Conservation (phyloP, 2,113 vertebrate genomes). For the Naja naja region DNA sequence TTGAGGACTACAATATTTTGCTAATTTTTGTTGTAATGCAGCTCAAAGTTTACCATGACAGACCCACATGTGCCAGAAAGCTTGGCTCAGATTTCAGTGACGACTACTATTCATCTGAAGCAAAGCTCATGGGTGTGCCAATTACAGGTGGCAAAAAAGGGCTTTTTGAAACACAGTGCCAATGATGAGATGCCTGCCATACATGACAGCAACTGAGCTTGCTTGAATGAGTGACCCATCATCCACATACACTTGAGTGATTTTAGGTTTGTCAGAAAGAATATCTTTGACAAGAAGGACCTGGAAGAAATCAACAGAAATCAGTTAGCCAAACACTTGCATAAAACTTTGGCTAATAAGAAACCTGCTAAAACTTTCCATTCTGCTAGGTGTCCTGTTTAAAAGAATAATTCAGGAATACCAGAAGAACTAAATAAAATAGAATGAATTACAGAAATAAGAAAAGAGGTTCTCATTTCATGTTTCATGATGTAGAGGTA, state of each 20-base stretch:
- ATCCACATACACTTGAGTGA: conserved; percentile 83
- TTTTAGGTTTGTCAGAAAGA: conserved; percentile 77
- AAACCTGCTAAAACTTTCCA: neutral
- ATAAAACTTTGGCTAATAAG: neutral
- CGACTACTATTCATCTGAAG: neutral
- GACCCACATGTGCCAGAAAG: neutral
- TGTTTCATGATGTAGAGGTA: neutral
- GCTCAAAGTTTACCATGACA: conserved; percentile 10
- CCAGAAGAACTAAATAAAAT: neutral
- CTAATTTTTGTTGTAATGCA: conserved; percentile 28
- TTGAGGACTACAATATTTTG: neutral
- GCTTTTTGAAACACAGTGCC: conserved; percentile 88
- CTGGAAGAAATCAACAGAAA: conserved; percentile 52
- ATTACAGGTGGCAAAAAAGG: conserved; percentile 79
- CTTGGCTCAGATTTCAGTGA: neutral
- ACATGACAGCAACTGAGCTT: conserved; percentile 78
- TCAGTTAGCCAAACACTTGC: neutral
- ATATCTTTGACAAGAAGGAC: conserved; percentile 86
- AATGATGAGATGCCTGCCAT: conserved; percentile 80
- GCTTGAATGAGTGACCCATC: conserved; percentile 81
- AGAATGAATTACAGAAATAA: neutral
- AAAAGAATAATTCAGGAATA: neutral
- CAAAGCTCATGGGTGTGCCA: fast-evolving
- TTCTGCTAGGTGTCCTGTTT: neutral
- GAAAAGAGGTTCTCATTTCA: neutral